Evolutionary conservation across 2,797 vertebrate genomes (phyloP).

Genomic region (Nyctibius grandis): DNA sequence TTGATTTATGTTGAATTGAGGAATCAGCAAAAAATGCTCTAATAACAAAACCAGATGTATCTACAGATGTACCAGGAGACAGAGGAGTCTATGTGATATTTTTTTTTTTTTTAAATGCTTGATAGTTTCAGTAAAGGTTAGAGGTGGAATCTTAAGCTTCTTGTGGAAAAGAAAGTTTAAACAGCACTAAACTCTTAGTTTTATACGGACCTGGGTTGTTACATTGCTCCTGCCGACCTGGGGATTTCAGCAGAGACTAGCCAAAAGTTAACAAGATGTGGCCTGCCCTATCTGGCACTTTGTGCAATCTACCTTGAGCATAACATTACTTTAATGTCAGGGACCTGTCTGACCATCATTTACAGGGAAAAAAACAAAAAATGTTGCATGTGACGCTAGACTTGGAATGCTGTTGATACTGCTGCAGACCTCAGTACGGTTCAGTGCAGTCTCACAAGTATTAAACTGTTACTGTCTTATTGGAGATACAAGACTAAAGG

Average conservation of each 20-base stretch:
- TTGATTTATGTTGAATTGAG: not conserved
- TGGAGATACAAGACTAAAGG: not conserved
- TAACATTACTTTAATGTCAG: not conserved
- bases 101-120: not conserved
- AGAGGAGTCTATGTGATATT: not conserved
- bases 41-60: not conserved
- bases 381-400: fast-evolving
- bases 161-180: not conserved
- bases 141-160: not conserved
- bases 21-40: not conserved
- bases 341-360: not conserved
- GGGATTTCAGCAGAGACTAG: not conserved
- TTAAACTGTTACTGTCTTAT: not conserved
- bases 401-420: not conserved
- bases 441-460: not conserved
- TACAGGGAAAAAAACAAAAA: not conserved
- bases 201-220: not conserved
- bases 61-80: not conserved
- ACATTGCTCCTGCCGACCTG: not conserved
- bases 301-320: not conserved
- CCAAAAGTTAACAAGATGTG: not conserved
- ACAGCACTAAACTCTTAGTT: not conserved
- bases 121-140: not conserved
- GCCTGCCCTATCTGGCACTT: not conserved
- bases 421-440: not conserved